Evolutionary conservation across 2,113 vertebrate genomes (phyloP).

Genomic region (Psilopsiagon aymara): DNA sequence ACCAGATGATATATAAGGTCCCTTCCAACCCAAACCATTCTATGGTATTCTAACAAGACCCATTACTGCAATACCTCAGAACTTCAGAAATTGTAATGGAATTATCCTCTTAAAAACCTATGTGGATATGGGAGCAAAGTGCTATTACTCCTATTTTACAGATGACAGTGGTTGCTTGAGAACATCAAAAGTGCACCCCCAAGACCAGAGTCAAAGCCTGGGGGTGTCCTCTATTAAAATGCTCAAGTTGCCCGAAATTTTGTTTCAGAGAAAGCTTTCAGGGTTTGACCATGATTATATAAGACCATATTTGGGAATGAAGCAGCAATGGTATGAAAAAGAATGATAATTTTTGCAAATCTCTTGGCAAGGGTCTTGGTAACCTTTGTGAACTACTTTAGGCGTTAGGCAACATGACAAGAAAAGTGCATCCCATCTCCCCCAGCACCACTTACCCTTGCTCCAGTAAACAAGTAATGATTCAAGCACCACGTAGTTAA

Average conservation of each 20-base stretch:
- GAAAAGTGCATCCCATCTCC: background rate
- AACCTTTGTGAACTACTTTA: background rate
- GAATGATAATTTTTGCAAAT: background rate
- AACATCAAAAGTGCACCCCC: background rate
- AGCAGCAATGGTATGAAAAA: background rate
- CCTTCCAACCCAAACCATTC: background rate
- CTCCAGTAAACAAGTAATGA: conserved; percentile 11
- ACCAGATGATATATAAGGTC: background rate
- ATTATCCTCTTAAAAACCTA: background rate
- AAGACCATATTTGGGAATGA: background rate
- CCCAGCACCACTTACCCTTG: background rate
- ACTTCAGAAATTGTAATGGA: background rate
- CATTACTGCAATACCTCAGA: background rate
- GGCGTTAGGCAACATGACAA: background rate
- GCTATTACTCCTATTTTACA: background rate
- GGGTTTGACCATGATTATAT: background rate
- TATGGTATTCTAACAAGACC: background rate
- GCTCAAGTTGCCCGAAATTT: background rate
- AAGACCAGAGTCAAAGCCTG: background rate
- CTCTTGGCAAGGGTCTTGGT: background rate
- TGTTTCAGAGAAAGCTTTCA: background rate
- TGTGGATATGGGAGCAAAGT: background rate
- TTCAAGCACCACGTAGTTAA: conserved; percentile 18
- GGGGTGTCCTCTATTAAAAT: background rate
- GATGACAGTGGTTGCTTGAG: background rate